Evolutionary conservation across 2,113 vertebrate genomes (phyloP).

Genomic region (Leucoraja erinaceus): DNA sequence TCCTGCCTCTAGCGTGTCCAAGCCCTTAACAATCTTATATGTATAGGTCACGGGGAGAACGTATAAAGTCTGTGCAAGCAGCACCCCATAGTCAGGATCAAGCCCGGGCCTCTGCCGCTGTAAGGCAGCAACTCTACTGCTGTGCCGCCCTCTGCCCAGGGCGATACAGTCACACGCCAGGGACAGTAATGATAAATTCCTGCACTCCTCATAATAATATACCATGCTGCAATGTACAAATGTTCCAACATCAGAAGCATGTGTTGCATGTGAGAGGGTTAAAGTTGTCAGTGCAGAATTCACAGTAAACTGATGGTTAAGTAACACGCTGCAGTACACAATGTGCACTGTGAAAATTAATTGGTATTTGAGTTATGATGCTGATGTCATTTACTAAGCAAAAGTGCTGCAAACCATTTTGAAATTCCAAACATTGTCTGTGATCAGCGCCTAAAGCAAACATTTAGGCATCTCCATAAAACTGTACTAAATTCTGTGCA

Average conservation of each 20-base stretch:
- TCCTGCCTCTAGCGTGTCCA: no score
- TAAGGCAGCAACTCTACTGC: no score
- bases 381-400: slow-evolving; percentile 11
- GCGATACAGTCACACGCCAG: background rate
- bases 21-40: no score
- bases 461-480: slow-evolving; percentile 22
- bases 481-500: background rate
- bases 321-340: background rate
- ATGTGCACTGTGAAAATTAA: slow-evolving; percentile 23
- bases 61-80: no score
- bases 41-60: no score
- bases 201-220: background rate
- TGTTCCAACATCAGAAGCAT: background rate
- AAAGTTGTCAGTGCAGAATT: background rate
- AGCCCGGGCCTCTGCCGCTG: no score
- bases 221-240: background rate
- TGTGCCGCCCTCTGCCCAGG: no score
- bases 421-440: slow-evolving; percentile 9
- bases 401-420: background rate
- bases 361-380: slow-evolving; percentile 8
- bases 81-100: no score
- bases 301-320: slow-evolving; percentile 29
- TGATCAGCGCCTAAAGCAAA: background rate
- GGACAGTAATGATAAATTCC: background rate
- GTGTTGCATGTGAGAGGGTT: background rate